Base-by-base conservation (phyloP, 1,140 invertebrate species). In the Chironomus striatipennis region DNA sequence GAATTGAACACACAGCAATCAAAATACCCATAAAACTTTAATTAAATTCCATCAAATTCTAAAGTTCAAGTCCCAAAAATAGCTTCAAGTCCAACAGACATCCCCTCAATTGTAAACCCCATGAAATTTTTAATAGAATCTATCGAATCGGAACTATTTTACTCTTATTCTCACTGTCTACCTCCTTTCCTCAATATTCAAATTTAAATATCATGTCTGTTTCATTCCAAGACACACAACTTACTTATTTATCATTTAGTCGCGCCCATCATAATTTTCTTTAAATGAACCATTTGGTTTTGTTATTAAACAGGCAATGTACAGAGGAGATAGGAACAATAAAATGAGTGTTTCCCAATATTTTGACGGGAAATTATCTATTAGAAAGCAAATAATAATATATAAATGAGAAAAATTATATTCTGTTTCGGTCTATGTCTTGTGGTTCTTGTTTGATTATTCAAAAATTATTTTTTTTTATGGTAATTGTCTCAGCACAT, bases 401-500 rank as follows among this genome's bases (percentile, higher is more conserved):
- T n/a, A n/a, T n/a, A n/a, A n/a, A n/a, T n/a, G n/a, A n/a, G n/a
- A n/a, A n/a, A n/a, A n/a, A n/a, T n/a, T n/a, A n/a, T n/a, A n/a
- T n/a, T n/a, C n/a, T 12, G n/a, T n/a, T 57, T n/a, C 47, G 47
- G n/a, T 12, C n/a, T 57, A n/a, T 57, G 47, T 57, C 9, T n/a
- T 12, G n/a, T 57, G 47, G 47, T 10, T 34, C n/a, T 4, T 57
- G 47, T 57, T 57, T 57, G 47, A 57, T 57, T 57, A 57, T 70
- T 70, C 20, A 70, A 70, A 70, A n/a, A n/a, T n/a, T n/a, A n/a
- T n/a, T n/a, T 70, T 18, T 70, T 70, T 70, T 70, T 70, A 70
- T 21, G 65, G 20, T 70, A 70, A 70, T 70, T 70, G 65, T 20
- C 18, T 70, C 65, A 70, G 10, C 18, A 57, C 47, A 57, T 57